Conservation (phyloP, 2,113 vertebrate genomes). For the human region GRCh38 chr14:71717501-71718000, state of each 20-base stretch:
- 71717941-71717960: background rate
- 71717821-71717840: background rate
- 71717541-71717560: background rate
- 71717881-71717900: background rate
- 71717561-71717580: background rate
- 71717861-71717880: background rate
- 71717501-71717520: background rate
- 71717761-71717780: background rate
- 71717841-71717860: background rate
- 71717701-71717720: background rate
- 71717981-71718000: background rate
- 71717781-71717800: background rate
- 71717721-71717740: background rate
- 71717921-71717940: background rate
- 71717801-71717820: background rate
- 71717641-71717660: background rate
- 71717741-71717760: background rate
- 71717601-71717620: background rate
- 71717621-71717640: background rate
- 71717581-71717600: background rate
- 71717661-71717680: background rate
- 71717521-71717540: background rate
- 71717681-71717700: background rate
- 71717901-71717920: background rate
- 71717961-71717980: background rate